Evolutionary conservation across 2,888 invertebrate species (phyloP).

Genomic region (Tipula vernalis): DNA sequence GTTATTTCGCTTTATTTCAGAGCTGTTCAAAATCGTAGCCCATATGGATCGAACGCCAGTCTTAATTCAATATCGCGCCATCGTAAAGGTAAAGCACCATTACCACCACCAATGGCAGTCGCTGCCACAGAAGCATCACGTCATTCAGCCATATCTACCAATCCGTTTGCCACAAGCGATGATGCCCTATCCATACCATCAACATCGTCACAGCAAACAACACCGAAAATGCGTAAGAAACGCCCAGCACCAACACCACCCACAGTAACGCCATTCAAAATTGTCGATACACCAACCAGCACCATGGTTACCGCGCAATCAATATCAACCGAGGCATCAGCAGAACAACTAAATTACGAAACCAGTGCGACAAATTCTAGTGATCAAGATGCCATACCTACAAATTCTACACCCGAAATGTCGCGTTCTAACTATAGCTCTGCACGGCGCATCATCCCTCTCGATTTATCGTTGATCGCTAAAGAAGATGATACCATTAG

Average conservation of each 20-base stretch:
- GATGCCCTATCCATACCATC: neutral
- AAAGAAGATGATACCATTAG: neutral
- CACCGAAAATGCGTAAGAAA: conserved; percentile 42
- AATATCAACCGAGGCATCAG: neutral
- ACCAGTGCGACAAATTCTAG: neutral
- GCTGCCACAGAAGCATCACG: neutral
- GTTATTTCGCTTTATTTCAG: neutral
- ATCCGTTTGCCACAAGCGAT: neutral
- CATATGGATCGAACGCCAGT: neutral
- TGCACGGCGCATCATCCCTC: conserved; percentile 22
- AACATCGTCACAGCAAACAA: conserved; percentile 21
- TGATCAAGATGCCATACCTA: neutral
- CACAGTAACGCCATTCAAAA: conserved; percentile 10
- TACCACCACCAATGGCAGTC: conserved; percentile 18
- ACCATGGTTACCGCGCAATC: neutral
- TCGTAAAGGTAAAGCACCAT: conserved; percentile 27
- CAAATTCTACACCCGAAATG: neutral
- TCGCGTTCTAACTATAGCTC: neutral
- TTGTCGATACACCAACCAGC: neutral
- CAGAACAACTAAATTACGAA: neutral
- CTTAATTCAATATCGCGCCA: conserved; percentile 9
- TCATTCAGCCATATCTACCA: neutral
- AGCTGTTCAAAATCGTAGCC: neutral
- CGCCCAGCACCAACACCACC: conserved; percentile 56
- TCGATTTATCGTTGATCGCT: conserved; percentile 23